Base-by-base conservation (phyloP, 2,113 vertebrate genomes). In the Brachionichthys hirsutus region DNA sequence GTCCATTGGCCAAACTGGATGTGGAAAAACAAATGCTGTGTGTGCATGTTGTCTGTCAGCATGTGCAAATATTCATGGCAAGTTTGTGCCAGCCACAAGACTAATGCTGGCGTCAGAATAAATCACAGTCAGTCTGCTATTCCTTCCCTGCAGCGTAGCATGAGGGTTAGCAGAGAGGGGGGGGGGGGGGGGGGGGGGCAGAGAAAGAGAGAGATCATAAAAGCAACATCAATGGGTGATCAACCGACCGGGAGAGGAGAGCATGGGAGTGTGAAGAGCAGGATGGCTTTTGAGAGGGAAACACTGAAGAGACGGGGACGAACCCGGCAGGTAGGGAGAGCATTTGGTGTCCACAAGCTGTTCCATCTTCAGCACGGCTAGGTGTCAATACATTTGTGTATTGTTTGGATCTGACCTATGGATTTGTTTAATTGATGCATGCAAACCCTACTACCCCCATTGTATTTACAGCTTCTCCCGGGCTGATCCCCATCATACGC, bases 61-160 rank as follows among this genome's bases (percentile, higher is more conserved):
- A 41, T 66, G 18, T 56, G 16, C 20, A 58, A 36, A 35, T 80
- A 9, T 65, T 71, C 60, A 65, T 77, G 78, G 70, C 80, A 83
- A 75, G 66, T 67, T 65, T 56, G 56, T 79, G 64, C 77, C 79
- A 82, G 74, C 76, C 74, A 81, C 73, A 86, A 71, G 77, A 81
- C 62, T 59, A 67, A 74, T 52, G 54, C 78, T 77, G 81, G 62
- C 54, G 73, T 86, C 78, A 64, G 51, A 74, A 50, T 70, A 69
- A 81, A 83, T 86, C 77, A 73, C 63, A 55, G 55, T 75, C 64
- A 67, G 48, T 51, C 41, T 75, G 68, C 55, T 54, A 20, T 54
- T 58, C 42, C 44, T 46, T 54, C 59, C 70, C 62, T 44, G 67
- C 57, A 85, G 62, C 74, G 56, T 48, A 74, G 52, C 46, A 30